phyloP scores from a whole-genome alignment of 2,888 invertebrate species.

The Athrips mouffetella region DNA sequence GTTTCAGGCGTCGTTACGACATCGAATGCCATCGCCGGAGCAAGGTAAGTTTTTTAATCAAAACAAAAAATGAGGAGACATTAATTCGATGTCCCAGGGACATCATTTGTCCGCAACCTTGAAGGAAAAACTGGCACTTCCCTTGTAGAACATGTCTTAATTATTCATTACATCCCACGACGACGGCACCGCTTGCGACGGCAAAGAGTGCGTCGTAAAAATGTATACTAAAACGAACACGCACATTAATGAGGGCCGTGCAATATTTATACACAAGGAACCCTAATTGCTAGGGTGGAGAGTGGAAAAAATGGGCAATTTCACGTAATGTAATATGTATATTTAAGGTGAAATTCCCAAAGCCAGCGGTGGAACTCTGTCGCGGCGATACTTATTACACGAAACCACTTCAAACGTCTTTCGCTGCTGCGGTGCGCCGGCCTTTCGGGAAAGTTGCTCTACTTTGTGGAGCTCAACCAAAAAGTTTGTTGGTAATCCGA shows the following conservation, averaged over 20 bases:
- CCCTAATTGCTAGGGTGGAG: constrained; percentile 79
- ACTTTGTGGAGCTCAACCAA: constrained; percentile 26
- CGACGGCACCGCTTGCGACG: constrained; percentile 53
- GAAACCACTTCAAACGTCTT: constrained; percentile 72
- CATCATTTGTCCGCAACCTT: constrained; percentile 34
- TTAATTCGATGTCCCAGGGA: constrained; percentile 19
- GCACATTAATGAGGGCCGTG: constrained; percentile 76
- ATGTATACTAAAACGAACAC: constrained; percentile 73
- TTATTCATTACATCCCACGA: constrained; percentile 69
- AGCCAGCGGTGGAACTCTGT: constrained; percentile 64
- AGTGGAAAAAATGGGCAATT: constrained; percentile 80
- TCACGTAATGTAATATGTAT: constrained; percentile 79
- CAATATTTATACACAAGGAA: constrained; percentile 78
- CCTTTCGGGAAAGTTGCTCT: constrained; percentile 46
- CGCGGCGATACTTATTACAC: constrained; percentile 70
- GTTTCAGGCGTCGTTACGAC: constrained; percentile 69
- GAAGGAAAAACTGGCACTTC: constrained; percentile 45
- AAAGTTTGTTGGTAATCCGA: constrained; percentile 1
- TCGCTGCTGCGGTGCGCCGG: constrained; percentile 39
- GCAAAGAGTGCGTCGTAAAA: constrained; percentile 67
- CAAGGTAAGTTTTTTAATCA: constrained; percentile 53
- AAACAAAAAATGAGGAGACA: constrained; percentile 20
- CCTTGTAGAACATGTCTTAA: constrained; percentile 64
- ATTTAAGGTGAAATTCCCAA: constrained; percentile 73
- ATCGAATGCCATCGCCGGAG: constrained; percentile 65